phyloP scores from a whole-genome alignment of 1,140 invertebrate species.

The Drosophila trapezifrons region DNA sequence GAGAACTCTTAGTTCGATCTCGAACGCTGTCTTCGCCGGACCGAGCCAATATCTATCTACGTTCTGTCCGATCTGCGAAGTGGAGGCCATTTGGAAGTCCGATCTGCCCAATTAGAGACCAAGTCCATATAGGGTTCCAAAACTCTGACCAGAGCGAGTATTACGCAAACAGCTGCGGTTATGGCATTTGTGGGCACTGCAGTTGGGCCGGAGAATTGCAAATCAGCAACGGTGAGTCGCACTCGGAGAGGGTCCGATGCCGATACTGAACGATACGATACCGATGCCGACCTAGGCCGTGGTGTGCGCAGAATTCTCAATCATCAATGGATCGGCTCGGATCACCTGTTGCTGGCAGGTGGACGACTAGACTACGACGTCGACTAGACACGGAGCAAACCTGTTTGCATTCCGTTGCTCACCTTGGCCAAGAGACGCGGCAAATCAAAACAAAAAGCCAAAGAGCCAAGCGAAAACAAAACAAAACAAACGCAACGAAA shows the following conservation, averaged over 20 bases:
- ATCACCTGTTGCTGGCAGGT: background rate
- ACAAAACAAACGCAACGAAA: conserved; percentile 21
- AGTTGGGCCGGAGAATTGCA: conserved; percentile 29
- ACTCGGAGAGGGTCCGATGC: background rate
- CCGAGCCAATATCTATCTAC: conserved; percentile 2
- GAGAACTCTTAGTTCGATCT: conserved; percentile 39
- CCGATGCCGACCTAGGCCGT: conserved; percentile 22
- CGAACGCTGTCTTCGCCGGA: conserved; percentile 28
- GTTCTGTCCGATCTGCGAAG: background rate
- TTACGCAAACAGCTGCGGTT: conserved; percentile 31
- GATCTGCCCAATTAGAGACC: background rate
- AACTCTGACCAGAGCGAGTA: background rate
- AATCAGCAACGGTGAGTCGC: conserved; percentile 41
- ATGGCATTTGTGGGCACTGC: conserved; percentile 27
- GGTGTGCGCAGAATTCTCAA: conserved; percentile 53
- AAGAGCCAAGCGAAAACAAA: conserved; percentile 13
- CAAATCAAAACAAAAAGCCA: conserved; percentile 44
- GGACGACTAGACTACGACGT: background rate
- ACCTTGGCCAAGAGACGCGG: conserved; percentile 60
- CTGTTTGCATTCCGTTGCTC: conserved; percentile 45
- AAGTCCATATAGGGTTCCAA: background rate
- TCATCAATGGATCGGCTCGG: conserved; percentile 24
- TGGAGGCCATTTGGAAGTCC: no score
- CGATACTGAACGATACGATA: conserved; percentile 1
- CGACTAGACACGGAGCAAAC: conserved; percentile 30